Percentiles rank a stretch among this genome's conserved stretches.
phyloP scores from a whole-genome alignment of 2,113 vertebrate genomes.

The Cairina moschata region DNA sequence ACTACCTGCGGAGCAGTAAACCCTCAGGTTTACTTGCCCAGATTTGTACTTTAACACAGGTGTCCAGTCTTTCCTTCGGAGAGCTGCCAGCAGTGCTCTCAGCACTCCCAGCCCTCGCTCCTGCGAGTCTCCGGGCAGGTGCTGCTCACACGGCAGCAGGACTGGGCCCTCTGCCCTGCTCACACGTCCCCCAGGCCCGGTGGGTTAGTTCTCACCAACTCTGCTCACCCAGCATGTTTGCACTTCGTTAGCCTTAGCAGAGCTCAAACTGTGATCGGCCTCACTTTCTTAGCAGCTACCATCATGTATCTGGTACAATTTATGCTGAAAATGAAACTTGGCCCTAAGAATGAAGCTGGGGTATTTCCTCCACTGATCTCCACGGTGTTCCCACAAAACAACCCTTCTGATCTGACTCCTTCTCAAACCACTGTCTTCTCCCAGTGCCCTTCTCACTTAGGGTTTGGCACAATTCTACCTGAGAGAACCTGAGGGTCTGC shows the following conservation, averaged over 20 bases:
- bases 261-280: not conserved
- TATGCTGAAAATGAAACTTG: not conserved
- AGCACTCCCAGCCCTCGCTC: not conserved
- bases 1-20: not conserved
- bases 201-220: not conserved
- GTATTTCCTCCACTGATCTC: not conserved
- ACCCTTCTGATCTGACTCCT: not conserved
- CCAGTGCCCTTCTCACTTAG: not conserved
- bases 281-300: not conserved
- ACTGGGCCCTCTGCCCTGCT: not conserved
- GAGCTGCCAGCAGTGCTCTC: not conserved
- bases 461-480: not conserved
- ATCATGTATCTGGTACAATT: not conserved
- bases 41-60: too few relatives aligned
- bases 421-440: not conserved
- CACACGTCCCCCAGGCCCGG: not conserved
- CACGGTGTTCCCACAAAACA: not conserved
- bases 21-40: not conserved
- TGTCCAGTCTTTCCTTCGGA: not conserved
- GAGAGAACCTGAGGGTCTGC: not conserved
- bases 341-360: not conserved
- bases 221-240: not conserved
- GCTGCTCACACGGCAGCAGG: too few relatives aligned
- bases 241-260: not conserved
- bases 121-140: not conserved